Conservation (phyloP, 1,140 invertebrate species). For the Lamellibrachia luymesi region DNA sequence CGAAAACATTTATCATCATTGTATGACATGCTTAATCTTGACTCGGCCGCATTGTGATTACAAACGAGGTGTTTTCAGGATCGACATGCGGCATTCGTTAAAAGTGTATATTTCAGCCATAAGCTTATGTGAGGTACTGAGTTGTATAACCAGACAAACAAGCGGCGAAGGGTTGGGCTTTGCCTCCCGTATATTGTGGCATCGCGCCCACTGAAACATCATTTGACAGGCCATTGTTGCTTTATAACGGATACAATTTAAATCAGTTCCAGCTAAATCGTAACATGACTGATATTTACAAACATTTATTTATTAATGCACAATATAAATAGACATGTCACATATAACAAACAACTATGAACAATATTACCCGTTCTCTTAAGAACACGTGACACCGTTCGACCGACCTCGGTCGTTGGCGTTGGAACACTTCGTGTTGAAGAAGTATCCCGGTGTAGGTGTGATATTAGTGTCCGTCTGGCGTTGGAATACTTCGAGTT, state of each 20-base stretch:
- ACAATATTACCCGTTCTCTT: not conserved
- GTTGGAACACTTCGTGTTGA: too few species aligned
- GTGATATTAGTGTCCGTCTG: not conserved
- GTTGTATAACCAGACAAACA: not conserved
- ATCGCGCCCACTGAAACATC: not conserved
- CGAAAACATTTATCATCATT: not conserved
- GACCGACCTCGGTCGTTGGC: not conserved
- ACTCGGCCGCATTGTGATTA: not conserved
- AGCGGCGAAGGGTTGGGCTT: not conserved
- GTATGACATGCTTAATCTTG: not conserved
- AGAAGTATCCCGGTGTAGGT: too few species aligned
- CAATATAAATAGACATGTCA: conserved; percentile 2
- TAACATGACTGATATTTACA: not conserved
- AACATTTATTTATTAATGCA: not conserved
- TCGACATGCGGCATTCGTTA: not conserved
- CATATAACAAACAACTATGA: not conserved
- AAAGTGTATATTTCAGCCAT: not conserved
- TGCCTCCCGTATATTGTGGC: not conserved
- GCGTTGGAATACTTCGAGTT: not conserved
- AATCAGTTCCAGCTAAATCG: too few species aligned
- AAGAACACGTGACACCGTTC: conserved; percentile 3
- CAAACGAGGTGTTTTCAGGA: not conserved
- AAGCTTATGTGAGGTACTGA: not conserved
- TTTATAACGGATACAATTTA: too few species aligned
- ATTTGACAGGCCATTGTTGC: not conserved